Percentiles rank a stretch among this genome's conserved stretches.
Evolutionary conservation across 2,113 vertebrate genomes (phyloP).

Genomic region (Campylomormyrus tamandua): DNA sequence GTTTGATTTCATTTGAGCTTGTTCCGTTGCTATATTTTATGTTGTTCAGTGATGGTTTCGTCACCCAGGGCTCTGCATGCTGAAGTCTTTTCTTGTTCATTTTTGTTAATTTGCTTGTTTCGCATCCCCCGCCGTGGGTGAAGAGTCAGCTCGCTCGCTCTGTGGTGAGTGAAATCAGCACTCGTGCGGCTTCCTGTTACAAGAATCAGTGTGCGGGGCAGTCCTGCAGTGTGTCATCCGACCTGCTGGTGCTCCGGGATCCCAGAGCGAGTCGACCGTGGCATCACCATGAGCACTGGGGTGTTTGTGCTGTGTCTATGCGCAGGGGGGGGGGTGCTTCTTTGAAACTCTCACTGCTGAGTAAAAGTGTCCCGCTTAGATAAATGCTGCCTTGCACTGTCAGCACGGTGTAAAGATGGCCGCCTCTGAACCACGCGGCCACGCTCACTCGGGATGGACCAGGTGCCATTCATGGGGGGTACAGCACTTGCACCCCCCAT

Average conservation of each 20-base stretch:
- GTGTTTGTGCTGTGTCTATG: not conserved
- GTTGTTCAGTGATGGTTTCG: not conserved
- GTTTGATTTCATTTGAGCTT: not conserved
- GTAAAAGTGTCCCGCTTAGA: not conserved
- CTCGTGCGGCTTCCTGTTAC: slow-evolving; percentile 6
- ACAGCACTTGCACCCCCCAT: not conserved
- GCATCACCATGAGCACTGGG: not conserved
- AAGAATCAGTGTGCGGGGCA: not conserved
- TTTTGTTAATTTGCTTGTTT: not conserved
- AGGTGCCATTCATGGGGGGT: not conserved
- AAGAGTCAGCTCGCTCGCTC: not conserved
- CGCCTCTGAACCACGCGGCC: not conserved
- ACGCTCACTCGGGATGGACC: not conserved
- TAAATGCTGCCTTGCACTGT: not conserved
- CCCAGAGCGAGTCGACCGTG: not conserved
- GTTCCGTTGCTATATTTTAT: not conserved
- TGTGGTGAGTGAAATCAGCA: not conserved
- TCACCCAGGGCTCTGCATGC: not conserved
- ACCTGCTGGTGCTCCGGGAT: not conserved
- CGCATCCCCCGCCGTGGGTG: not conserved
- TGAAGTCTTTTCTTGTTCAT: not conserved
- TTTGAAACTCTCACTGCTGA: not conserved
- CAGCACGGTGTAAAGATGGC: not conserved
- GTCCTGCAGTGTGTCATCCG: not conserved
- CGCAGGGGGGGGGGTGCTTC: not conserved